Evolutionary conservation across 2,797 vertebrate species (phyloP).

Genomic region (Trachops cirrhosus): DNA sequence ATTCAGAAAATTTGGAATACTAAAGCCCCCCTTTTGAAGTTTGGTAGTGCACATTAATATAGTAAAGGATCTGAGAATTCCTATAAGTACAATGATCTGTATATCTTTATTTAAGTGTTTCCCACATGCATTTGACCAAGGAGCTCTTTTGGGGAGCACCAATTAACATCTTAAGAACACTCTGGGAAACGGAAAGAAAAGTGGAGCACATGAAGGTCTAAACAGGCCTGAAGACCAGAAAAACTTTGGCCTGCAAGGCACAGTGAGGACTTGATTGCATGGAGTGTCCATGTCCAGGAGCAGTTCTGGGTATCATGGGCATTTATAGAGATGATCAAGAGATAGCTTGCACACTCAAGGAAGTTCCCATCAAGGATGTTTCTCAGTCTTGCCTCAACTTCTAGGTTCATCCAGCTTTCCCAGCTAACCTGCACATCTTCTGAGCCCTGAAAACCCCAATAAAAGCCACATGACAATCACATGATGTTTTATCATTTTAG

Average conservation of each 20-base stretch:
- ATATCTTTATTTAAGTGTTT: constrained; percentile 29
- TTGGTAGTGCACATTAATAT: neutral
- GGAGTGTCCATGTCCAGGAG: neutral
- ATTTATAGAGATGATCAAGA: constrained; percentile 18
- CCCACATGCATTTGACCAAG: neutral
- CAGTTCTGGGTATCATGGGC: neutral
- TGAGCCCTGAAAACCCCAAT: neutral
- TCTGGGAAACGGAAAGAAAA: constrained; percentile 4
- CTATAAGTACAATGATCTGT: neutral
- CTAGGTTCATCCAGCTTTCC: neutral
- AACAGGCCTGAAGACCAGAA: neutral
- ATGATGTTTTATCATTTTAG: constrained; percentile 34
- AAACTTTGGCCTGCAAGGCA: neutral
- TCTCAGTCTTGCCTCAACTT: neutral
- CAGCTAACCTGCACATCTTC: neutral
- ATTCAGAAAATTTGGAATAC: constrained; percentile 14
- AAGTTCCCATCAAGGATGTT: neutral
- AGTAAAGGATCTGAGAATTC: constrained; percentile 17
- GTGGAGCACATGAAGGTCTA: neutral
- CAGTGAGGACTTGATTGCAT: neutral
- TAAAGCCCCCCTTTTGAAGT: neutral
- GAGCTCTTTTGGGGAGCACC: constrained; percentile 3
- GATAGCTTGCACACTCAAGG: neutral
- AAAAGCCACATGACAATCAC: neutral
- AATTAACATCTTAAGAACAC: neutral